Base-by-base conservation (phyloP, 2,888 invertebrate species). In the Rotaria magnacalcarata region DNA sequence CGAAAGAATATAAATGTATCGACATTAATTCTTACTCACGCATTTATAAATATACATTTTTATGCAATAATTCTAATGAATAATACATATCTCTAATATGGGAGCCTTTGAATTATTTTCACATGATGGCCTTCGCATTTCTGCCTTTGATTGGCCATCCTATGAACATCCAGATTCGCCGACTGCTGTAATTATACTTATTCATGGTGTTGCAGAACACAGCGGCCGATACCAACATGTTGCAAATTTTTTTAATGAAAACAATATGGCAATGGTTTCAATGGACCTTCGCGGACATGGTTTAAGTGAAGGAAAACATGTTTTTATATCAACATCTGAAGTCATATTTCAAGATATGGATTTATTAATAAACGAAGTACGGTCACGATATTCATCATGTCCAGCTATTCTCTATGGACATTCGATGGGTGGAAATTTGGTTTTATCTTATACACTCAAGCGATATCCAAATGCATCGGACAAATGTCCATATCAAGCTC, bases 211-310 rank as follows among this genome's bases (percentile, higher is more conserved):
- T 4, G 80, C 80, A 43, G 80, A 80, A 80, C 4, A 80, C 47
- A 11, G 47, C 24, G 47, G n/a, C 21, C 43, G 80, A 47, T 80
- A 80, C 24, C 3, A 24, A 47, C 80, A 80, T 47, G 0, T 80
- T 19, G 80, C 47, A n/a, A 8, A 7, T 0, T 43, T 43, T 80
- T 80, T 19, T 80, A 80, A 80, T 80, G 43, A 47, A 7, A 24
- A 80, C 2, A 8, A 80, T 47, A 47, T 47, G 14, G 47, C 80
- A 19, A 47, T 80, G 10, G 47, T 80, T 47, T 24, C 80, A 43
- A 80, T 80, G 80, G 80, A 80, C 47, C 80, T 80, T 24, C 43
- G 80, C 5, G 80, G 80, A 24, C 80, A 80, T 47, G 80, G 80
- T 80, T 14, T 47, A 11, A 47, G 47, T 47, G 80, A 47, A 47